Evolutionary conservation across 1,140 invertebrate genomes (phyloP).

Genomic region (Patella vulgata): DNA sequence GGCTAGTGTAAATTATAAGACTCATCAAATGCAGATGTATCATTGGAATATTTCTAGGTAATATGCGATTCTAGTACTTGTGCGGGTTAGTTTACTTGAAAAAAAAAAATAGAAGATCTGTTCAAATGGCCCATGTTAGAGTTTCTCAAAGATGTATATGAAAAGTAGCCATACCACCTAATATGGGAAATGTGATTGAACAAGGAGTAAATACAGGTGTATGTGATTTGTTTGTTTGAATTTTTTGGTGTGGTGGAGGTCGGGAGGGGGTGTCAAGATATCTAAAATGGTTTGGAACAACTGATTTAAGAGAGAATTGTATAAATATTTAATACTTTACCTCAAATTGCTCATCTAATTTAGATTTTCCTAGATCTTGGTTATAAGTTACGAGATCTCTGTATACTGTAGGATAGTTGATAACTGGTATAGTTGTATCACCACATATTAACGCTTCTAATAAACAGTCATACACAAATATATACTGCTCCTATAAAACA

Average conservation of each 20-base stretch:
- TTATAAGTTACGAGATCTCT: constrained; percentile 54
- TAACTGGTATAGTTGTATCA: constrained; percentile 74
- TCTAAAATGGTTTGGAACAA: constrained; percentile 14
- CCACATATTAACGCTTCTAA: constrained; percentile 94
- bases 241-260: neutral
- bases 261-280: neutral
- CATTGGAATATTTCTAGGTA: too few species aligned
- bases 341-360: constrained; percentile 61
- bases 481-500: constrained; percentile 84
- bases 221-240: neutral
- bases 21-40: too few species aligned
- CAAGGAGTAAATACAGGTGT: too few species aligned
- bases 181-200: too few species aligned
- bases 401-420: constrained; percentile 42
- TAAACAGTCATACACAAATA: constrained; percentile 94
- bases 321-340: too few species aligned
- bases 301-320: constrained; percentile 2
- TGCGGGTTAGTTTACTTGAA: too few species aligned
- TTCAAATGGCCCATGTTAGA: too few species aligned
- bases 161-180: too few species aligned
- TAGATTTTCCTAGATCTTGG: constrained; percentile 49
- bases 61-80: too few species aligned
- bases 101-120: too few species aligned
- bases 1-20: too few species aligned
- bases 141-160: too few species aligned